Evolutionary conservation across 2,113 vertebrate genomes (phyloP).

Genomic region (Tympanuchus pallidicinctus): DNA sequence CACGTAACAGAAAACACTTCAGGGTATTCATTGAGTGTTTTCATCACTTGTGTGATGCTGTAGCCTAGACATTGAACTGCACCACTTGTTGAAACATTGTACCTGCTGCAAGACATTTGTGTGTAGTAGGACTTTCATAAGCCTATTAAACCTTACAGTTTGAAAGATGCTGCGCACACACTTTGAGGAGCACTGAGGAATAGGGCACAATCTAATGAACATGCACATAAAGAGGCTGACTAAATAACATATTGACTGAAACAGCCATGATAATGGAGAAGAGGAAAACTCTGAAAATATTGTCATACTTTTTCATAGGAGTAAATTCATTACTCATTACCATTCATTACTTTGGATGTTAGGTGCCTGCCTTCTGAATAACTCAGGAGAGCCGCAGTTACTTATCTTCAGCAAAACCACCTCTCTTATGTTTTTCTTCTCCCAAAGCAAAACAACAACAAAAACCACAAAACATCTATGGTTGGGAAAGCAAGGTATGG

Average conservation of each 20-base stretch:
- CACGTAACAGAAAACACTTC: not conserved
- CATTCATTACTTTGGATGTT: not conserved
- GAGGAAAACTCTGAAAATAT: not conserved
- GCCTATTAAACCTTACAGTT: not conserved
- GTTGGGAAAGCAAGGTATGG: not conserved
- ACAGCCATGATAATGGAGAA: not conserved
- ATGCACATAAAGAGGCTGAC: not conserved
- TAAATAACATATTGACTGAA: not conserved
- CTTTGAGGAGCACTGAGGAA: not conserved
- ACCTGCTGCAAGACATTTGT: not conserved
- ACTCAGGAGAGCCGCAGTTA: not conserved
- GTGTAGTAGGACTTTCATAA: not conserved
- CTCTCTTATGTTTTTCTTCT: not conserved
- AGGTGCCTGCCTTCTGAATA: not conserved
- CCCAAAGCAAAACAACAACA: too few species aligned
- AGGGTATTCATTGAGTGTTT: not conserved
- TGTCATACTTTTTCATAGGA: not conserved
- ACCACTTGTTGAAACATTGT: not conserved
- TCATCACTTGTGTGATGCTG: not conserved
- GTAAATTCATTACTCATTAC: too few species aligned
- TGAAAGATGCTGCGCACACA: not conserved
- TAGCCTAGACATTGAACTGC: not conserved
- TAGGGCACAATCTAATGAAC: not conserved
- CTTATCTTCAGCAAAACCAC: not conserved
- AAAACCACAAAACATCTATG: accelerated